Conservation (phyloP, 2,797 vertebrate species). For the Sebastes oblongus region DNA sequence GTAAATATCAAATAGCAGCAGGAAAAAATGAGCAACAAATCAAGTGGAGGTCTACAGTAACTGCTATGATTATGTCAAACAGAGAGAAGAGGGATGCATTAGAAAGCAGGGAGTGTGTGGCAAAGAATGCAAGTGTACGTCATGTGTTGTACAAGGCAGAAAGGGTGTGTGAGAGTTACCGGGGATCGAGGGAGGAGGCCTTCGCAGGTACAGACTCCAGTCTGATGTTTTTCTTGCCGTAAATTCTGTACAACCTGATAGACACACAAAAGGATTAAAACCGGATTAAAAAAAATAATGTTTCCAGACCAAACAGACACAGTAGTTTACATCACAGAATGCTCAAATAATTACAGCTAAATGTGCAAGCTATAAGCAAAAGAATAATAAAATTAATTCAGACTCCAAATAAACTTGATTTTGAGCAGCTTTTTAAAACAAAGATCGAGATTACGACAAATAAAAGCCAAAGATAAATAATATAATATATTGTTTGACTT, state of each 20-base stretch:
- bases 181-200: slow-evolving; percentile 90
- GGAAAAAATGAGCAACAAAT: neutral
- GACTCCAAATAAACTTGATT: neutral
- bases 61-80: neutral
- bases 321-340: neutral
- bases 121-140: neutral
- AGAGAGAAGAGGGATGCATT: neutral
- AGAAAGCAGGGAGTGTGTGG: neutral
- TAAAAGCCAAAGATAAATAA: neutral
- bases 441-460: neutral
- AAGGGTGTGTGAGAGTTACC: slow-evolving; percentile 77
- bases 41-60: neutral
- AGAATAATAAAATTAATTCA: neutral
- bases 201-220: slow-evolving; percentile 92
- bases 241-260: slow-evolving; percentile 91
- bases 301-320: neutral
- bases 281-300: neutral
- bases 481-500: neutral
- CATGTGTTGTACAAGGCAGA: neutral
- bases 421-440: neutral
- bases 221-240: slow-evolving; percentile 94
- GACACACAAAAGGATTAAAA: neutral
- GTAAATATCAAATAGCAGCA: neutral
- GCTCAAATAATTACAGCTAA: neutral
- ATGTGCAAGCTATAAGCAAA: neutral